Base-by-base conservation (phyloP, 2,113 vertebrate genomes). In the Toxotes jaculatrix region DNA sequence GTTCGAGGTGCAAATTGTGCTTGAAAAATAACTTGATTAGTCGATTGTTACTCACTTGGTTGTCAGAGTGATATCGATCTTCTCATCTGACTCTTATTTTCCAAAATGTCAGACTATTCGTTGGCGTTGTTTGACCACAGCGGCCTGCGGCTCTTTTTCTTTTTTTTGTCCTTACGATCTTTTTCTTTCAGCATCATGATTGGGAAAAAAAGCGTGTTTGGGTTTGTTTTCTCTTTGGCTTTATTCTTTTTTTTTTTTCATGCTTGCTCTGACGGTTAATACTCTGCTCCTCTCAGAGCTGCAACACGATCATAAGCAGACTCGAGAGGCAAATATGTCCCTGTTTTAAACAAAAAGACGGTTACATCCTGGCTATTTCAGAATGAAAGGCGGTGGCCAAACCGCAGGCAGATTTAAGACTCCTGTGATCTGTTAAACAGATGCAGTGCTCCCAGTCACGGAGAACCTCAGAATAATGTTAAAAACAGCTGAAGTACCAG, bases 381-480 rank as follows among this genome's bases (percentile, higher is more conserved):
- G 80, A 77, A 27, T 10, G 61, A 68, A 11, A 65, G 38, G 11
- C 5, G 43, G 31, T 31, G 16, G 21, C 69, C 83, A 75, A 19
- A 73, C 70, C 73, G 4, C 80, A 31, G 80, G 70, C 40, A 55
- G 77, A 77, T 79, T 80, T 63, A 60, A 5, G 81, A 19, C 61
- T 71, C 49, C 47, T 92, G 90, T 90, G 94, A 93, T 94, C 93
- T 90, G 91, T 94, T 94, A 92, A 95, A 89, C 95, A 96, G 95
- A 96, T 86, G 85, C 84, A 61, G 86, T 81, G 62, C 92, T 93
- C 55, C 92, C 93, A 68, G 91, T 94, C 93, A 92, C 77, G 93
- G 93, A 94, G 72, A 93, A 95, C 89, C 89, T 14, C 91, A 92
- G 87, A 61, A 90, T 93, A 76, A 83, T 74, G 77, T 95, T 92